These are phyloP conservation scores for Lonchura striata DNA, from an alignment of 2,113 vertebrate genomes.

Conservation along the genomic window DNA sequence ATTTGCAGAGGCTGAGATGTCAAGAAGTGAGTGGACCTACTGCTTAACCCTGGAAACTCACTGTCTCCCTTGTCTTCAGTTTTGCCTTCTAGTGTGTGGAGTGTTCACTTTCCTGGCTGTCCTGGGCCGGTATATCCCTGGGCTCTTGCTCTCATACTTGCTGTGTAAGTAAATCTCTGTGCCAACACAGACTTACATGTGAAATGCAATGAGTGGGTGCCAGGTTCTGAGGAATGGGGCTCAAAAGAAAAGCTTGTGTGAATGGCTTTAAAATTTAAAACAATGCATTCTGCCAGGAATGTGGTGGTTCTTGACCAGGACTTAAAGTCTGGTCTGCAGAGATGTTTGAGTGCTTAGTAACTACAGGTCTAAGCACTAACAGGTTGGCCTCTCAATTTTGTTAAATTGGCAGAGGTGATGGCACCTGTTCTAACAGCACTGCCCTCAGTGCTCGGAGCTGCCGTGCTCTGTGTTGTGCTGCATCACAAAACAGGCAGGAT, in stretches of 20 bases:
- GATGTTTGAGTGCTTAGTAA: neutral
- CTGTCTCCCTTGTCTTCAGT: slow-evolving; percentile 74
- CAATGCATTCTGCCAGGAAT: neutral
- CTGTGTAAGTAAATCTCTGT: slow-evolving; percentile 81
- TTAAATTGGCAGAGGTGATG: neutral
- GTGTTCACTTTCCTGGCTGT: slow-evolving; percentile 85
- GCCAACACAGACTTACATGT: neutral
- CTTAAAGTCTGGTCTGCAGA: neutral
- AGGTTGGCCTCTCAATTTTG: neutral
- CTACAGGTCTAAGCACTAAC: neutral
- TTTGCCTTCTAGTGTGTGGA: slow-evolving; percentile 89
- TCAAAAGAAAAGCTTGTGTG: neutral
- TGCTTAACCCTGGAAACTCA: slow-evolving; percentile 1
- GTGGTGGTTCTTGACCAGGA: neutral
- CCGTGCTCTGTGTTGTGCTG: neutral
- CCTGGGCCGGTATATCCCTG: slow-evolving; percentile 87
- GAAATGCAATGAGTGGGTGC: neutral
- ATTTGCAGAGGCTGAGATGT: neutral
- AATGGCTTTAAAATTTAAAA: neutral
- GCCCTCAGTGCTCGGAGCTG: neutral
- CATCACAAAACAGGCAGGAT: neutral
- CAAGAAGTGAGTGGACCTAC: neutral
- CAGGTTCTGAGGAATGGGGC: neutral
- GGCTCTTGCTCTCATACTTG: slow-evolving; percentile 88
- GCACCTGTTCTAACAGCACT: accelerated